Conservation (phyloP, 2,888 invertebrate genomes). For the Pinctada fucata region DNA sequence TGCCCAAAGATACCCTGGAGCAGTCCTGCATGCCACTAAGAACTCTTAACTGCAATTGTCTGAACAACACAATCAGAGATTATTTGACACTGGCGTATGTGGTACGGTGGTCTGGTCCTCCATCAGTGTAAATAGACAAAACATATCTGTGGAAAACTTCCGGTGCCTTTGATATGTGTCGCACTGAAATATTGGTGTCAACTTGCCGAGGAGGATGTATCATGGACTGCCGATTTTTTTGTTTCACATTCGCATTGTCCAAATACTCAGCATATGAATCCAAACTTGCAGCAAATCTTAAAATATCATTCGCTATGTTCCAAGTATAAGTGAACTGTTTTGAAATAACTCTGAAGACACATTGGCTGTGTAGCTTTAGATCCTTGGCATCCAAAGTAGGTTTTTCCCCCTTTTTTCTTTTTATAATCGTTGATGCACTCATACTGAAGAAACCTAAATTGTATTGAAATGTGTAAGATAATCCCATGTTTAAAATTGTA, state of each 20-base stretch:
- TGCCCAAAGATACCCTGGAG: slow-evolving; percentile 46
- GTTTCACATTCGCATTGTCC: slow-evolving; percentile 15
- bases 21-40: slow-evolving; percentile 38
- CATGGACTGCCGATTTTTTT: slow-evolving; percentile 19
- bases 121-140: not conserved
- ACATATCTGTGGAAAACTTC: slow-evolving; percentile 5
- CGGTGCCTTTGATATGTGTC: not conserved
- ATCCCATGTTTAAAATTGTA: slow-evolving; percentile 1
- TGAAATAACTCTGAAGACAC: not conserved
- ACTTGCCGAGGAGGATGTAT: slow-evolving; percentile 18
- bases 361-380: slow-evolving; percentile 4
- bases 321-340: not conserved
- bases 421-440: not conserved
- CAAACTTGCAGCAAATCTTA: slow-evolving; percentile 15
- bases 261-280: slow-evolving; percentile 23
- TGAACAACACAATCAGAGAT: not conserved
- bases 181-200: not conserved
- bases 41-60: not conserved
- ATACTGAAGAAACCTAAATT: slow-evolving; percentile 3
- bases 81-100: not conserved
- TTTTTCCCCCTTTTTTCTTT: not conserved
- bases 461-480: not conserved
- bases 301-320: slow-evolving; percentile 5
- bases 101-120: not conserved
- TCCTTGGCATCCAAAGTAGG: not conserved